These are phyloP conservation scores for Cataglyphis hispanica DNA, from an alignment of 1,140 invertebrate species.

Conservation along the genomic window DNA sequence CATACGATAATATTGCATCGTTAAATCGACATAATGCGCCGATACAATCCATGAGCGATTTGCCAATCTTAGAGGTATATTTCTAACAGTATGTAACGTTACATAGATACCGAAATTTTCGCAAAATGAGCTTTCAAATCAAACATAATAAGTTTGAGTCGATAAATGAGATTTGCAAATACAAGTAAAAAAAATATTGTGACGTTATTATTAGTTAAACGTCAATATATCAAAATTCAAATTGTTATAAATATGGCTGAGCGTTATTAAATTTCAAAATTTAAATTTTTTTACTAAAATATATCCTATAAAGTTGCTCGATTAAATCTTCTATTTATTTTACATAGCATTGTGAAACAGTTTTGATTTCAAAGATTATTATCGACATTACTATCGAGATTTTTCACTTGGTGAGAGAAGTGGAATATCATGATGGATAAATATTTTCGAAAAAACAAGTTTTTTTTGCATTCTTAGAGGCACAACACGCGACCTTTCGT, in stretches of 20 bases:
- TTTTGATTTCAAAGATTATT: not conserved
- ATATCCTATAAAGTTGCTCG: not conserved
- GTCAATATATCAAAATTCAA: not conserved
- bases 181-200: not conserved
- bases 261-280: not conserved
- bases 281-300: not conserved
- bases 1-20: slow-evolving; percentile 9
- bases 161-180: not conserved
- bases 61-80: slow-evolving; percentile 24
- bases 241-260: not conserved
- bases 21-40: slow-evolving; percentile 30
- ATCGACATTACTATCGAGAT: too few relatives aligned
- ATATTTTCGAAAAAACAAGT: slow-evolving; percentile 56
- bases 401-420: not conserved
- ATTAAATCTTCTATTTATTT: not conserved
- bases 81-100: not conserved
- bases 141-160: not conserved
- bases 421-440: not conserved
- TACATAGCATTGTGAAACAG: not conserved
- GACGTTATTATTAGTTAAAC: not conserved
- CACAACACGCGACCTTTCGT: slow-evolving; percentile 27
- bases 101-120: not conserved
- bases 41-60: slow-evolving; percentile 29
- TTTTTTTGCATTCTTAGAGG: slow-evolving; percentile 56
- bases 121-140: not conserved